Percentiles rank a stretch among this genome's conserved stretches.
These are phyloP conservation scores for Theristicus caerulescens DNA, from an alignment of 2,113 vertebrate genomes.

Conservation along the genomic window DNA sequence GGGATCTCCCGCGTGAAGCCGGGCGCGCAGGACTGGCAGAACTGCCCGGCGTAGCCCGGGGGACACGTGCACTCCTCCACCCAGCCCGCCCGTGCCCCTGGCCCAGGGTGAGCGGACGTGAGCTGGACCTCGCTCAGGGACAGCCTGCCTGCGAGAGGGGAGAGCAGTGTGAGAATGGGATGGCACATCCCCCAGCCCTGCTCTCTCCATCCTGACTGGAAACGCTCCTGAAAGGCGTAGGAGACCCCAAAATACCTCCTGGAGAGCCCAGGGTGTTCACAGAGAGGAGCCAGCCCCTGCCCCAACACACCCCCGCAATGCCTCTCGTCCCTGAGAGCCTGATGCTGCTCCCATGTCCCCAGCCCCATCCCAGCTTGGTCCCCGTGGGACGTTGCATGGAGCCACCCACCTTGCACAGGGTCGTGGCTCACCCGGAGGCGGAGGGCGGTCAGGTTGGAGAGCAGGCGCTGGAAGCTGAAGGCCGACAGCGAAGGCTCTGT, in stretches of 20 bases:
- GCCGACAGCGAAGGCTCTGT: constrained; percentile 52
- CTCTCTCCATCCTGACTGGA: background rate
- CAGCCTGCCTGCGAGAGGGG: constrained; percentile 72
- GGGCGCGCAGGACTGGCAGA: constrained; percentile 83
- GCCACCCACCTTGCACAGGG: constrained; percentile 74
- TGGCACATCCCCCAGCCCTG: fast-evolving
- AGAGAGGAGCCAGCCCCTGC: background rate
- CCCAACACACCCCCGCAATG: too few species aligned
- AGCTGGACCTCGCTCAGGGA: constrained; percentile 79
- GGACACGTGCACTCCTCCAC: constrained; percentile 89
- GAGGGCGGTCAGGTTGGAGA: constrained; percentile 83
- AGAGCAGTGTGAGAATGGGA: background rate
- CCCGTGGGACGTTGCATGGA: fast-evolving
- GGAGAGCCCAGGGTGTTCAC: background rate
- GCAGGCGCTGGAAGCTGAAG: constrained; percentile 84
- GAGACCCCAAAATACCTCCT: background rate
- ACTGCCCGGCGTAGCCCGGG: constrained; percentile 79
- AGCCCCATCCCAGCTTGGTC: background rate
- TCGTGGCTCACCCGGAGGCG: constrained; percentile 66
- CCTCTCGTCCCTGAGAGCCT: fast-evolving
- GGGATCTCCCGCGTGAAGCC: constrained; percentile 84
- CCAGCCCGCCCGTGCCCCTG: constrained; percentile 71
- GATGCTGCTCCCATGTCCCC: background rate
- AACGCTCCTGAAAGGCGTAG: background rate
- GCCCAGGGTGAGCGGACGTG: constrained; percentile 67